Evolutionary conservation across 2,888 invertebrate species (phyloP), one percentile per base, ranked within the genome.

Genomic region (Macropis europaea): DNA sequence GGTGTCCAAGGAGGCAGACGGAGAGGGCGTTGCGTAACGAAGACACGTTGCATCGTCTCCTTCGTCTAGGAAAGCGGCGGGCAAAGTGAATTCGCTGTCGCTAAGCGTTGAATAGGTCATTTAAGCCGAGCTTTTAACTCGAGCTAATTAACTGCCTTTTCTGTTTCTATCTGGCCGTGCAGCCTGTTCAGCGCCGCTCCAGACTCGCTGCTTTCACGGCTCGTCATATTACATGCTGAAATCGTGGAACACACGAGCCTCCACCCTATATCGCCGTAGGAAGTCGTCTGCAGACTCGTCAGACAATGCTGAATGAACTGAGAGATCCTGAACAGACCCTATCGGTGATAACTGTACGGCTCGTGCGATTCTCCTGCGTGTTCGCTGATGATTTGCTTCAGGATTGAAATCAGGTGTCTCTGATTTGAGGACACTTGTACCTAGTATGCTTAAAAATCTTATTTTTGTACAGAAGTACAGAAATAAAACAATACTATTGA

Each of bases 41-140:
- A 56, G 34, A 40, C 34, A 32, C 26, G 45, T 32, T 22, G 53
- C 22, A 36, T 11, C 48, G 42, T 22, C 54, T 56, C 28, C 61
- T 32, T 48, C 59, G 32, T 19, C 13, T 3, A 28, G 45, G 22
- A 26, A 52, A 43, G 36, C 47, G 32, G 62, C 17, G 36, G 43
- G 40, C 56, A 67, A 60, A 56, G 61, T 48, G 69, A 79, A 75
- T 74, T 81, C 76, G 64, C 61, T 40, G 57, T 53, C 68, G 45
- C 75, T 74, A 76, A 77, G 70, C 63, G 73, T 50, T 81, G 81
- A 84, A 83, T 79, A 79, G 81, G 77, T 80, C 79, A 78, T 84
- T 84, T 78, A 83, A 79, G 74, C 73, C 56, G 76, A 82, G 80
- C 84, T 82, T 84, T 84, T 81, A 84, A 84, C 80, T 81, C 76